Base-by-base conservation (phyloP, 2,888 invertebrate genomes). In the Tetropium fuscum region DNA sequence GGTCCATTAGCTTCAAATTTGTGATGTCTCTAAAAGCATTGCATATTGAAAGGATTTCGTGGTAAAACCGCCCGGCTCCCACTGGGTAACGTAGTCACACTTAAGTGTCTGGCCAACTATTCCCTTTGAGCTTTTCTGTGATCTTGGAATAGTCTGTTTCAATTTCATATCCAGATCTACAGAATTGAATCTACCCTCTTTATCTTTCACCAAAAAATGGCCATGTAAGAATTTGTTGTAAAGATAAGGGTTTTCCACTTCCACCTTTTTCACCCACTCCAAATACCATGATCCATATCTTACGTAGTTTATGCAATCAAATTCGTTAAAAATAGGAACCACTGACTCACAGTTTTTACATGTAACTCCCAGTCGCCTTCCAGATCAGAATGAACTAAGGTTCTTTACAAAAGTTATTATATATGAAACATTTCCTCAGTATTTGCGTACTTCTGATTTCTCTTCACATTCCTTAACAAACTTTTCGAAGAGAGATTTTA, bases 181-280 rank as follows among this genome's bases (percentile, higher is more conserved):
- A 30, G 30, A 30, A 30, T 30, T 30, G 30, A 30, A 30, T 30
- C 30, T 30, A 30, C 10, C 30, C 30, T 30, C 30, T 30, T 30
- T 30, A 30, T 30, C n/a, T 30, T 30, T 30, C 30, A 30, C 30
- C 30, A 30, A n/a, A 30, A 30, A 30, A 30, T 30, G 30, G 30
- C 30, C 30, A 11, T 30, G 30, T 30, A 30, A n/a, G 27, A 27
- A 27, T 27, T 27, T 27, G 27, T 27, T 27, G 27, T 27, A 27
- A 27, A 27, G 27, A 27, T 27, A 27, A 27, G 27, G 27, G 27
- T 27, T 27, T 27, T 27, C 27, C 27, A 27, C 27, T 27, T n/a
- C 27, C 7, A 27, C n/a, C 27, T 30, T 30, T 30, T 30, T 30
- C 30, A 30, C 30, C 30, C 30, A 11, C 11, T 30, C 30, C 30